A percentile compares a stretch with the other conserved stretches of the same genome.
These are phyloP conservation scores for Mohoua ochrocephala DNA, from an alignment of 2,113 vertebrate genomes.

Conservation along the genomic window DNA sequence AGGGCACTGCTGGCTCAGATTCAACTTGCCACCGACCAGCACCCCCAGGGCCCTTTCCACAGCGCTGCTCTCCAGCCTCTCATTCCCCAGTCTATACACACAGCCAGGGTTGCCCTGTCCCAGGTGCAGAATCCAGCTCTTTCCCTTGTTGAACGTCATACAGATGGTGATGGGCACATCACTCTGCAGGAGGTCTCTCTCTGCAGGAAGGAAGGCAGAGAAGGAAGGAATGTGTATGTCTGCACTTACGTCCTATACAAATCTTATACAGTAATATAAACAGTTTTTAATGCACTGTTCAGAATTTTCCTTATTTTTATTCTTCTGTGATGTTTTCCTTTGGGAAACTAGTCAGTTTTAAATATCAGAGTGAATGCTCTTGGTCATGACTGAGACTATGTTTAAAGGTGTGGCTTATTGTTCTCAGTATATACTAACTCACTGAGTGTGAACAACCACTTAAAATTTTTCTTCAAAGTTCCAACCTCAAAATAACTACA, in stretches of 20 bases:
- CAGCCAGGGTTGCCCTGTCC: background rate
- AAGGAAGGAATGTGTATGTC: background rate
- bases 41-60: background rate
- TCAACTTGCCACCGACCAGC: accelerated
- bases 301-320: background rate
- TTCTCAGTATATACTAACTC: background rate
- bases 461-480: background rate
- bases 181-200: background rate
- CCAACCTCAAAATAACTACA: background rate
- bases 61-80: background rate
- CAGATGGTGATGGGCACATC: background rate
- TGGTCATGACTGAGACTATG: background rate
- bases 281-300: background rate
- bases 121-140: background rate
- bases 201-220: background rate
- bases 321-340: background rate
- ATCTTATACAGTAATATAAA: background rate
- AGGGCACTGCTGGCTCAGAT: background rate
- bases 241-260: accelerated
- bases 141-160: background rate
- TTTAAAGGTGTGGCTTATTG: background rate
- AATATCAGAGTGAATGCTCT: background rate
- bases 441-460: background rate
- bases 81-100: background rate
- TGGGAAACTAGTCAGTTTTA: background rate